Conservation (phyloP, 2,113 vertebrate genomes). For the Galemys pyrenaicus region DNA sequence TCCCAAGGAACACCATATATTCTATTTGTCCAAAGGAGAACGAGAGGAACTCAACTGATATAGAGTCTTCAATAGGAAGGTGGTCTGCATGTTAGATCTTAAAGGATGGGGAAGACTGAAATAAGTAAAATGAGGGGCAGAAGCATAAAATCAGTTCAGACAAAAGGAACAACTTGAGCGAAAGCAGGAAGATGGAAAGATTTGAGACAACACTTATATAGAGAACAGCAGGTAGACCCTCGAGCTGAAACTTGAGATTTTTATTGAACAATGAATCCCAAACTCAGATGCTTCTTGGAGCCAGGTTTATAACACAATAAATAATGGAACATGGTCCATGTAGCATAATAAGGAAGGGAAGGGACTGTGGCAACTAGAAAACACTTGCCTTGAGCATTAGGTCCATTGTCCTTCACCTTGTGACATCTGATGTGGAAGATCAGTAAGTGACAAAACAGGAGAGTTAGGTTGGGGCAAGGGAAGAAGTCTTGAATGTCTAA, state of each 20-base stretch:
- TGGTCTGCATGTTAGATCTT: neutral
- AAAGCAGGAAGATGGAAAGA: neutral
- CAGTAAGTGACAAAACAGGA: neutral
- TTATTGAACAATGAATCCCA: neutral
- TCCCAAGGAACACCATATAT: neutral
- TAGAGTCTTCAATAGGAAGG: neutral
- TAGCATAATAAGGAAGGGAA: neutral
- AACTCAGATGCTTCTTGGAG: neutral
- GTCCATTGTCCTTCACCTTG: neutral
- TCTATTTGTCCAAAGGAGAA: neutral
- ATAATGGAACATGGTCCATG: neutral
- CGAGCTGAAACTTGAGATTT: neutral
- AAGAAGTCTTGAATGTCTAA: neutral
- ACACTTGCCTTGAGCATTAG: neutral
- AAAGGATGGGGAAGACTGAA: neutral
- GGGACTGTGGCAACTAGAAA: neutral
- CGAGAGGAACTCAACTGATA: neutral
- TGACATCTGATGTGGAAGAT: neutral
- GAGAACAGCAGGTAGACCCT: neutral
- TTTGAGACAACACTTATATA: neutral
- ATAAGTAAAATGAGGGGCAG: neutral
- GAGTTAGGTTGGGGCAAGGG: neutral
- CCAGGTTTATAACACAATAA: neutral
- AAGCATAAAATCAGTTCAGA: neutral
- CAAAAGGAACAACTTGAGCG: neutral